These are phyloP conservation scores for Drosophila bipectinata DNA, from an alignment of 1,140 invertebrate genomes.

Conservation along the genomic window DNA sequence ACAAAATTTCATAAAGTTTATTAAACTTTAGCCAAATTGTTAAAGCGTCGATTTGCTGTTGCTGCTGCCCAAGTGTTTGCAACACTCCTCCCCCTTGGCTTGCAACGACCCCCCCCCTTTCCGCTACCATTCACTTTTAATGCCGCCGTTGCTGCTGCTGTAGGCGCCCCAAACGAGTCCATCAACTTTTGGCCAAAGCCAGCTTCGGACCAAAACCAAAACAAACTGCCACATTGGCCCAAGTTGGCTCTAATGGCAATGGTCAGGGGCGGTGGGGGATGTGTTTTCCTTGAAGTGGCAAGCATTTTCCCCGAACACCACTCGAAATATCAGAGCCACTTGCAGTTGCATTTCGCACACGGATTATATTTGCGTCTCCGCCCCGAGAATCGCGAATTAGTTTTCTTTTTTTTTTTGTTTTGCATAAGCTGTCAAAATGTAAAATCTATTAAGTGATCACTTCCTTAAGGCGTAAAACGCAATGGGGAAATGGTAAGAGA, in stretches of 20 bases:
- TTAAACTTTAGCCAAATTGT: conserved; percentile 82
- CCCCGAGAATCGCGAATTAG: conserved; percentile 50
- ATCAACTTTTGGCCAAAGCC: conserved; percentile 68
- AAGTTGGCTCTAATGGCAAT: conserved; percentile 43
- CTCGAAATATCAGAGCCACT: conserved; percentile 25
- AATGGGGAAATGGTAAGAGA: conserved; percentile 24
- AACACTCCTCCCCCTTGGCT: neutral
- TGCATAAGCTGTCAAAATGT: conserved; percentile 52
- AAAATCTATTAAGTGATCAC: conserved; percentile 52
- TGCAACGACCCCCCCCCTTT: neutral
- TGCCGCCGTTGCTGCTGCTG: conserved; percentile 36
- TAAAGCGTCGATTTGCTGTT: conserved; percentile 61
- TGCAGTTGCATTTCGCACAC: conserved; percentile 6
- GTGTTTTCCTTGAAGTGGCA: conserved; percentile 32
- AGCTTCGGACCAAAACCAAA: conserved; percentile 60
- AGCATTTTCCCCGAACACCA: conserved; percentile 48
- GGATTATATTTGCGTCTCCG: conserved; percentile 13
- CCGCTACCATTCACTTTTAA: conserved; percentile 67
- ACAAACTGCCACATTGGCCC: conserved; percentile 65
- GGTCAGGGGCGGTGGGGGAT: conserved; percentile 10
- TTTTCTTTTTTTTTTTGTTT: conserved; percentile 32
- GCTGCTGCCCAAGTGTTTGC: conserved; percentile 14
- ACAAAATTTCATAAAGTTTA: conserved; percentile 82
- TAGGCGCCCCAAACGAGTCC: conserved; percentile 73
- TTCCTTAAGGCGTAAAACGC: conserved; percentile 21